These are phyloP conservation scores for Epizoanthus scotinus DNA, from an alignment of 92 coral and sea anemone genomes.

Conservation along the genomic window DNA sequence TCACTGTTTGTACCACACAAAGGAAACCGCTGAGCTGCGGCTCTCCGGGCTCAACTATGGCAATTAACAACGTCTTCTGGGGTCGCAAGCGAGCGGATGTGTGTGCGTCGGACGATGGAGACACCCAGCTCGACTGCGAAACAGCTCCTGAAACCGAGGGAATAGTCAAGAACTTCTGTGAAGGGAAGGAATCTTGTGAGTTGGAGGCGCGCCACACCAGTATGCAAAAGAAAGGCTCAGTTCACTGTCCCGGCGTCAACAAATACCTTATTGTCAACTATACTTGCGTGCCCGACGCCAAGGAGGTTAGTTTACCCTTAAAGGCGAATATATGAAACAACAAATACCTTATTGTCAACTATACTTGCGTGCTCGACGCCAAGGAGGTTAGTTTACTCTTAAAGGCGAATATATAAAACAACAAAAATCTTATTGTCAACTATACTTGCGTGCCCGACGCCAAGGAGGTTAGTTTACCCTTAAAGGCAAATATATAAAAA, in stretches of 20 bases:
- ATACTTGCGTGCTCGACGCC: no score
- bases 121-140: slow-evolving; percentile 86
- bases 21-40: slow-evolving; percentile 95
- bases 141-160: slow-evolving; percentile 96
- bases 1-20: slow-evolving; percentile 91
- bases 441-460: no score
- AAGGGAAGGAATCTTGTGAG: slow-evolving; percentile 96
- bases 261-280: slow-evolving; percentile 91
- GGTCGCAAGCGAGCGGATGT: slow-evolving; percentile 79
- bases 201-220: slow-evolving; percentile 93
- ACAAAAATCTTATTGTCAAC: no score
- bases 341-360: no score
- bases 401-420: no score
- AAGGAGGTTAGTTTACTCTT: no score
- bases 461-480: no score
- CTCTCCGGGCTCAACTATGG: slow-evolving; percentile 94
- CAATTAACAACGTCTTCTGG: slow-evolving; percentile 95
- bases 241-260: slow-evolving; percentile 94
- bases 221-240: slow-evolving; percentile 74
- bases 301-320: slow-evolving; percentile 55
- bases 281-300: slow-evolving; percentile 98
- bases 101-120: slow-evolving; percentile 99
- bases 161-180: slow-evolving; percentile 92
- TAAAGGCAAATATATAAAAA: no score
- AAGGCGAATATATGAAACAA: not conserved